These are phyloP conservation scores for Anneissia japonica DNA, from an alignment of 35 echinoderm and acorn worm genomes.

Conservation along the genomic window DNA sequence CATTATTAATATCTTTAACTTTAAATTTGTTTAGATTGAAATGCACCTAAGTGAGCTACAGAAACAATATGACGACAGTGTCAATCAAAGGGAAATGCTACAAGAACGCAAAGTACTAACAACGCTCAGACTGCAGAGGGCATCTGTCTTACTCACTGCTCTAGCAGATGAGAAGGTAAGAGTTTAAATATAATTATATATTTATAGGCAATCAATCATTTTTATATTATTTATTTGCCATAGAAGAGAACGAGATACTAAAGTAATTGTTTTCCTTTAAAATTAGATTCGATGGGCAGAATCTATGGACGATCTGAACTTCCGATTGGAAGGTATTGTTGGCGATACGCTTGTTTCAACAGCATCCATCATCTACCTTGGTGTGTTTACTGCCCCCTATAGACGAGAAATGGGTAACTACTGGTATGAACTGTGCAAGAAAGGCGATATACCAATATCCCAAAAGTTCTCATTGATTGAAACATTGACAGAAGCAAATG, in stretches of 20 bases:
- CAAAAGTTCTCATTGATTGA: constrained; percentile 64
- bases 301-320: constrained; percentile 73
- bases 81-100: constrained; percentile 88
- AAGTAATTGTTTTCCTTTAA: background rate
- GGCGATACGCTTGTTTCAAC: constrained; percentile 87
- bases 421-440: constrained; percentile 52
- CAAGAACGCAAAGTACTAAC: constrained; percentile 90
- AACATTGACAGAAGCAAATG: constrained; percentile 88
- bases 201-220: background rate
- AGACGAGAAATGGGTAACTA: constrained; percentile 65
- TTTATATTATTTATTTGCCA: background rate
- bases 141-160: constrained; percentile 89
- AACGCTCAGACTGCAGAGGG: constrained; percentile 87
- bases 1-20: no score
- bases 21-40: constrained; percentile 94
- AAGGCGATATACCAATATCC: constrained; percentile 60
- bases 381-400: constrained; percentile 90
- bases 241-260: background rate
- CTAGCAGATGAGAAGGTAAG: constrained; percentile 92
- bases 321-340: constrained; percentile 71
- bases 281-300: constrained; percentile 84
- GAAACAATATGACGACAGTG: constrained; percentile 98
- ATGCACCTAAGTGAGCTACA: constrained; percentile 72
- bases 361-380: constrained; percentile 77
- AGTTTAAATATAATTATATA: background rate